Conservation (phyloP, 2,113 vertebrate genomes). For the Chauna torquata region DNA sequence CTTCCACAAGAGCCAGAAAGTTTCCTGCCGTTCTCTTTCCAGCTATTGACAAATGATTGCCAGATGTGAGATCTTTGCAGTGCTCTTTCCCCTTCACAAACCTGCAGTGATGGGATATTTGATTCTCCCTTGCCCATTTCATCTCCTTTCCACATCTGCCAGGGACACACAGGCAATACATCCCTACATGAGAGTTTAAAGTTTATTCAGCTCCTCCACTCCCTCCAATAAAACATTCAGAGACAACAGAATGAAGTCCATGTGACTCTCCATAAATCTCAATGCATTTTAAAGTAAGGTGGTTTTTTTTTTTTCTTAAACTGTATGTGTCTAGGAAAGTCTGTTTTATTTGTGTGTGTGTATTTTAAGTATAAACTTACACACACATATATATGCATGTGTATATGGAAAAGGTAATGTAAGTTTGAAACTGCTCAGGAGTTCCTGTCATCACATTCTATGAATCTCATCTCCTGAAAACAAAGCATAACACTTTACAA, state of each 20-base stretch:
- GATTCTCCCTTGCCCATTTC: slow-evolving; percentile 85
- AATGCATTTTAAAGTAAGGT: slow-evolving; percentile 42
- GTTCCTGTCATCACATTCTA: slow-evolving; percentile 5
- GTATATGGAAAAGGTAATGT: slow-evolving; percentile 26
- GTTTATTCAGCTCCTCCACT: slow-evolving; percentile 78
- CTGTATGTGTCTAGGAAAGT: slow-evolving; percentile 60
- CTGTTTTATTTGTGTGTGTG: slow-evolving; percentile 29
- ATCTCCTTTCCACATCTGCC: slow-evolving; percentile 92
- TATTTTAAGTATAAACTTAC: not conserved
- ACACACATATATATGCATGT: not conserved
- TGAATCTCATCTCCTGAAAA: not conserved
- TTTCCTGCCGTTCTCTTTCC: slow-evolving; percentile 97
- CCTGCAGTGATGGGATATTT: slow-evolving; percentile 85
- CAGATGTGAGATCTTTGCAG: slow-evolving; percentile 93
- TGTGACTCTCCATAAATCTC: slow-evolving; percentile 66
- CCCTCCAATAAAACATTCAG: slow-evolving; percentile 70
- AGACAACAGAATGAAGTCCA: slow-evolving; percentile 78
- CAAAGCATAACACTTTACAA: not conserved
- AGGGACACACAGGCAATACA: slow-evolving; percentile 82
- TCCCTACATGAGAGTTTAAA: slow-evolving; percentile 86
- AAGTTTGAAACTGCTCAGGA: slow-evolving; percentile 22
- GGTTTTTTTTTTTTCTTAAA: slow-evolving; percentile 49
- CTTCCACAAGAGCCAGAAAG: slow-evolving; percentile 91
- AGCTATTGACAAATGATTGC: slow-evolving; percentile 96
- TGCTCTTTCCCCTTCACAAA: slow-evolving; percentile 77